Percentiles rank a stretch among this genome's conserved stretches.
Evolutionary conservation across 2,797 vertebrate genomes (phyloP).

Genomic region (Carapus acus): DNA sequence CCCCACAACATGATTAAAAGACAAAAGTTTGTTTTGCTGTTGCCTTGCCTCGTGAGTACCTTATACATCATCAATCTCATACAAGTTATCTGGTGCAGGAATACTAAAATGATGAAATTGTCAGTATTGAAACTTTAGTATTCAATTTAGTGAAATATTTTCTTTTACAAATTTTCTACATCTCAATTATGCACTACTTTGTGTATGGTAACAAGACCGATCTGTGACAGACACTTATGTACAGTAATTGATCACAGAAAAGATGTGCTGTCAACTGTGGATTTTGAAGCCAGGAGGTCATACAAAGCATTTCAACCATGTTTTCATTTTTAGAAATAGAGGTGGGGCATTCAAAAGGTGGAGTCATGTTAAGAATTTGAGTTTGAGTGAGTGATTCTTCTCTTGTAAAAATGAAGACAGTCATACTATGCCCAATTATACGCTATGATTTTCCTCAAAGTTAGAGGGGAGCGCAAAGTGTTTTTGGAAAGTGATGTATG

Average conservation of each 20-base stretch:
- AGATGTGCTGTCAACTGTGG: neutral
- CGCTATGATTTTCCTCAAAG: neutral
- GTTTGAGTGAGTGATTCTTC: constrained; percentile 9
- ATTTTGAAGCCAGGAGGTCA: constrained; percentile 15
- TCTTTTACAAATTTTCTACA: too few species aligned
- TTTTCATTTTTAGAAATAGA: constrained; percentile 2
- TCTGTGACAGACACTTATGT: neutral
- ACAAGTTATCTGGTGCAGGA: neutral
- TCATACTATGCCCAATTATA: neutral
- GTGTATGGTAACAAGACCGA: neutral
- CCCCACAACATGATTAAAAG: neutral
- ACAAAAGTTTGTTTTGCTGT: neutral
- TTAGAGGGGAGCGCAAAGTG: neutral
- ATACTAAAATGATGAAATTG: neutral
- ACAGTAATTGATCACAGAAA: constrained; percentile 3
- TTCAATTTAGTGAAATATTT: neutral
- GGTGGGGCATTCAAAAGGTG: neutral
- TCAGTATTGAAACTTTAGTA: constrained; percentile 3
- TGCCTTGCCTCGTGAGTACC: neutral
- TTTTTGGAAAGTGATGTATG: neutral
- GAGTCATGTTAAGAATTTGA: neutral
- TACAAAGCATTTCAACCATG: constrained; percentile 1
- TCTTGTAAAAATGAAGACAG: too few species aligned
- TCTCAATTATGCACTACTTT: too few species aligned
- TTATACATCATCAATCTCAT: neutral